These are phyloP conservation scores for Rallus crepitans DNA, from an alignment of 2,797 vertebrate species.

Conservation along the genomic window DNA sequence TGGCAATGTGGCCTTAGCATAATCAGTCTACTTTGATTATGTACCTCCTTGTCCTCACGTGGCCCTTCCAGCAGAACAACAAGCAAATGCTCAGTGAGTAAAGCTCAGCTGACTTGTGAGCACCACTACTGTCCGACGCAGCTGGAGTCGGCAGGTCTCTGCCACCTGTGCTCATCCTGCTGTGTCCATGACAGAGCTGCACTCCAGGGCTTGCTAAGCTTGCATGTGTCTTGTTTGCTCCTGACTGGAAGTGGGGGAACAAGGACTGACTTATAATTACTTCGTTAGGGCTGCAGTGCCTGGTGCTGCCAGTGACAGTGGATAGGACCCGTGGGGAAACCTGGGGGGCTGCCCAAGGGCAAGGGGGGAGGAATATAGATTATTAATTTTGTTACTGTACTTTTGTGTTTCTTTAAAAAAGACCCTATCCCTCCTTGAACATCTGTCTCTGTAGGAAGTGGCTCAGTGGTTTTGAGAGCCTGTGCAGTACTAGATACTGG, in stretches of 20 bases:
- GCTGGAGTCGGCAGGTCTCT: conserved; percentile 15
- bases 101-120: neutral
- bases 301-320: conserved; percentile 21
- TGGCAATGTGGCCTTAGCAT: neutral
- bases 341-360: neutral
- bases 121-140: neutral
- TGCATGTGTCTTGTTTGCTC: neutral
- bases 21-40: neutral
- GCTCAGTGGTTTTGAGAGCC: conserved; percentile 4
- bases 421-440: neutral
- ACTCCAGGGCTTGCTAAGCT: neutral
- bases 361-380: conserved; percentile 3
- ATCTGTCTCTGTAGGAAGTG: neutral
- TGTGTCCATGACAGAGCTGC: neutral
- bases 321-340: neutral
- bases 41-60: neutral
- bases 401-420: conserved; percentile 9
- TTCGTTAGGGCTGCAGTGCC: conserved; percentile 2
- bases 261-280: conserved; percentile 45
- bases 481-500: neutral
- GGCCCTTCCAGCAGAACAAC: neutral
- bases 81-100: neutral
- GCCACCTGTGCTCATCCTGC: neutral
- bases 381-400: conserved; percentile 38
- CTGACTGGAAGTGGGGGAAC: neutral